A percentile compares a stretch with the other conserved stretches of the same genome.
These are phyloP conservation scores for Cryptus armator DNA, from an alignment of 2,888 invertebrate genomes.

Conservation along the genomic window DNA sequence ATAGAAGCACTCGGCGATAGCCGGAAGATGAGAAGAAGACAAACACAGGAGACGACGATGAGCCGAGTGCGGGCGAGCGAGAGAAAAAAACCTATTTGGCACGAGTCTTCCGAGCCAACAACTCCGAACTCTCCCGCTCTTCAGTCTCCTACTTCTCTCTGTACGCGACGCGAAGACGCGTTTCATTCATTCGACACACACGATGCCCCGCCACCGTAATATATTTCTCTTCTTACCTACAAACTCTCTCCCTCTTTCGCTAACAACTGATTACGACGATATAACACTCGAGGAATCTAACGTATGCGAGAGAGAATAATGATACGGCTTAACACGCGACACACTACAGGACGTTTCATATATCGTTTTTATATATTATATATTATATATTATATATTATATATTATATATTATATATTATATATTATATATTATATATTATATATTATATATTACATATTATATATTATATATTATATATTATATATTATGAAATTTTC, in stretches of 20 bases:
- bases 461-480: no score
- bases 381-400: no score
- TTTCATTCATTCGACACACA: slow-evolving; percentile 55
- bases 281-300: slow-evolving; percentile 25
- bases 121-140: slow-evolving; percentile 14
- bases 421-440: no score
- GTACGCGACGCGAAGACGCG: slow-evolving; percentile 35
- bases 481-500: no score
- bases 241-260: not conserved
- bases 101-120: slow-evolving; percentile 22
- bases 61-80: slow-evolving; percentile 3
- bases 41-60: slow-evolving; percentile 13
- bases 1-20: slow-evolving; percentile 49
- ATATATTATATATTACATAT: no score
- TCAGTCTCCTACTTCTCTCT: not conserved
- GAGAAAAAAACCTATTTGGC: slow-evolving; percentile 47
- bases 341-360: not conserved
- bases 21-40: slow-evolving; percentile 50
- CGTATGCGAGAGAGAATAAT: slow-evolving; percentile 22
- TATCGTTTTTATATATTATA: no score
- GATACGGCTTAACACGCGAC: not conserved
- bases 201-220: slow-evolving; percentile 28
- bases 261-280: slow-evolving; percentile 28
- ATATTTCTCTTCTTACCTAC: slow-evolving; percentile 42
- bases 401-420: no score